Percentiles rank a stretch among this genome's conserved stretches.
Conservation (phyloP, 2,797 vertebrate species). For the Sebastolobus alascanus region DNA sequence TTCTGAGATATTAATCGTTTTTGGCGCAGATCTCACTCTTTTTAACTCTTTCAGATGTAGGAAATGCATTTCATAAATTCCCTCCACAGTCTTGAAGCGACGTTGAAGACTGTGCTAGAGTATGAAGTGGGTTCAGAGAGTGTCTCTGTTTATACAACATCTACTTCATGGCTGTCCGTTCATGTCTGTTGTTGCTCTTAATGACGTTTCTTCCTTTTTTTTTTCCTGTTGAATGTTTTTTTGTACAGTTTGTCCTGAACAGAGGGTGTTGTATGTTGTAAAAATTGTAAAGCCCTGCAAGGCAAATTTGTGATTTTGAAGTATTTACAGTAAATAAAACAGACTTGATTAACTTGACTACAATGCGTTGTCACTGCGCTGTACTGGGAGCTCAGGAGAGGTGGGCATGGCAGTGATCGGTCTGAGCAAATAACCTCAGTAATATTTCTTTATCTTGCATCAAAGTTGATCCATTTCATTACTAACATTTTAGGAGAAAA, state of each 20-base stretch:
- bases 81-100: background rate
- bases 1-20: background rate
- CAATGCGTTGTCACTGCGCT: background rate
- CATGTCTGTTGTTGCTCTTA: background rate
- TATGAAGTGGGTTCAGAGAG: background rate
- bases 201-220: conserved; percentile 2
- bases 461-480: background rate
- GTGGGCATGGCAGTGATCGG: background rate
- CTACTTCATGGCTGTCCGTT: background rate
- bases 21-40: background rate
- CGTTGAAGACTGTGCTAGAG: background rate
- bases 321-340: conserved; percentile 21
- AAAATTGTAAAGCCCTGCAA: background rate
- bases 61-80: background rate
- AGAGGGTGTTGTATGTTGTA: background rate
- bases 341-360: background rate
- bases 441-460: background rate
- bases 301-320: conserved; percentile 10
- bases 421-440: background rate
- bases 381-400: background rate
- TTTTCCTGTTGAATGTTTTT: background rate
- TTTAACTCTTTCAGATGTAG: background rate
- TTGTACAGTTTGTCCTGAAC: background rate
- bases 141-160: background rate
- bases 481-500: conserved; percentile 1